Base-by-base conservation (phyloP, 2,797 vertebrate genomes). In the Meda fulgida region DNA sequence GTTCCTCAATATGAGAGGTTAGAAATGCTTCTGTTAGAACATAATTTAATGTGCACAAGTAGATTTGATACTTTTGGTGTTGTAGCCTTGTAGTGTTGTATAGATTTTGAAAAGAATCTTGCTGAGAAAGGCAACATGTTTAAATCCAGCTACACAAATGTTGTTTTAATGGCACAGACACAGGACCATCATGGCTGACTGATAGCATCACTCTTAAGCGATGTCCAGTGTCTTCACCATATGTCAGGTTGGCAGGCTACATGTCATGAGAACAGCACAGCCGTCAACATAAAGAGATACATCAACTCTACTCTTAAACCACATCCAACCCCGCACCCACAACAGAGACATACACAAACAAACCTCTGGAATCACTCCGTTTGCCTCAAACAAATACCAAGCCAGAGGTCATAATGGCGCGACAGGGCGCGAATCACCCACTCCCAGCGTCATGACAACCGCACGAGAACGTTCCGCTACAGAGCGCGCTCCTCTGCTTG, bases 371-470 rank as follows among this genome's bases (percentile, higher is more conserved):
- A 86, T 84, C 72, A 14, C 85, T 72, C 72, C 65, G 53, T 81
- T 85, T 51, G 87, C 81, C 83, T 86, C 78, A 88, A 73, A 67
- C 38, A 71, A 84, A 81, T 80, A 70, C 85, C 76, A 65, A 78
- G 11, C 38, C 51, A 72, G 67, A 38, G 89, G 85, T 89, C 86
- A 89, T 69, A 66, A 77, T 23, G 18, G 77, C 75, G 51, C 51
- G 53, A 46, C 40, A n/a, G 29, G 48, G 46, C 48, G 46, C 66
- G 76, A 80, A 60, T 58, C 78, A 73, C 88, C 89, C 89, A 88
- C 88, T 84, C 58, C 14, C n/a, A 53, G 70, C 89, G 89, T 90
- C 89, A 90, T 83, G 53, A 69, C 71, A 85, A 87, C 89, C 88
- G 34, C 89, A 60, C 55, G 23, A 72, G 48, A 86, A 55, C 13